Evolutionary conservation across 2,888 invertebrate species (phyloP).

Genomic region (Heteromurus nitidus): DNA sequence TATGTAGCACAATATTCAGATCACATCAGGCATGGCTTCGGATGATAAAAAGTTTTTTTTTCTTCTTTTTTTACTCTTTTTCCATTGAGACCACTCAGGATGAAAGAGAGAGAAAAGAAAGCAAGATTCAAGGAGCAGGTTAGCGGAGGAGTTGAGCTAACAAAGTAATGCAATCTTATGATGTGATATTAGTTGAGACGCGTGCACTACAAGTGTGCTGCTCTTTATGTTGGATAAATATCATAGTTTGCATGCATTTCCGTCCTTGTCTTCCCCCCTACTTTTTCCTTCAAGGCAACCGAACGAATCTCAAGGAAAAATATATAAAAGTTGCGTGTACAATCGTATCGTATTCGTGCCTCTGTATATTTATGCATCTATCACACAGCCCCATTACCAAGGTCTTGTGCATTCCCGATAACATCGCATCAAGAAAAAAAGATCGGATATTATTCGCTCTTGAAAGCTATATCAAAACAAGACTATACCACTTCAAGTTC

Average conservation of each 20-base stretch:
- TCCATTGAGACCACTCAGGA: slow-evolving; percentile 59
- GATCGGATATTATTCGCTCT: slow-evolving; percentile 32
- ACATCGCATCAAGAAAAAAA: slow-evolving; percentile 15
- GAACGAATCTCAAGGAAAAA: background rate
- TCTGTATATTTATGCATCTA: slow-evolving; percentile 36
- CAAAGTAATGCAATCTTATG: slow-evolving; percentile 43
- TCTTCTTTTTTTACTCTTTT: slow-evolving; percentile 49
- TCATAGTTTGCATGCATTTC: slow-evolving; percentile 52
- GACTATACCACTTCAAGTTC: too few relatives aligned
- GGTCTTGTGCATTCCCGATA: slow-evolving; percentile 40
- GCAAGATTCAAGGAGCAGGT: slow-evolving; percentile 16
- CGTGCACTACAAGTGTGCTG: slow-evolving; percentile 35
- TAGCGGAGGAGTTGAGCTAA: too few relatives aligned
- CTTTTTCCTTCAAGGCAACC: background rate
- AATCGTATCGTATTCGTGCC: background rate
- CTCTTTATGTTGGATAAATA: slow-evolving; percentile 15
- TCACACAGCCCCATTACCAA: slow-evolving; percentile 28
- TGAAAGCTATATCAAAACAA: background rate
- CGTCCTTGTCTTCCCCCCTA: slow-evolving; percentile 10
- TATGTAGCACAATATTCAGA: slow-evolving; percentile 49
- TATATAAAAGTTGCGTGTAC: background rate
- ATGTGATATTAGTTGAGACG: slow-evolving; percentile 41
- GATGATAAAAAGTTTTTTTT: too few relatives aligned
- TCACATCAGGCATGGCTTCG: slow-evolving; percentile 60
- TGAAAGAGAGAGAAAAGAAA: slow-evolving; percentile 39